Evolutionary conservation across 2,113 vertebrate species (phyloP).

Genomic region (Myanophis thanlyinensis): DNA sequence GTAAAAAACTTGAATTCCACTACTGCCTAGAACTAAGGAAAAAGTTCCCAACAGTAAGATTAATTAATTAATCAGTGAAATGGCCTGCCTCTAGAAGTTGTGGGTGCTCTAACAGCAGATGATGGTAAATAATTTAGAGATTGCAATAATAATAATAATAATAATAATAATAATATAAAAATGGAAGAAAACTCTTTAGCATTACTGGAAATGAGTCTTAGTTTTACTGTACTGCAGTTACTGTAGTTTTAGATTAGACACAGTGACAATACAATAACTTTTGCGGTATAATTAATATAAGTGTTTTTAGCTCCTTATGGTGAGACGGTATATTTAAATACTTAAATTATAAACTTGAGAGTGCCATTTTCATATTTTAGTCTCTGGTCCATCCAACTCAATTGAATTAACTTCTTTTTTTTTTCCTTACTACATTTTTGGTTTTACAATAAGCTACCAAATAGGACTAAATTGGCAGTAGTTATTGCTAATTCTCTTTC

Average conservation of each 20-base stretch:
- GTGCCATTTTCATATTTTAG: conserved; percentile 29
- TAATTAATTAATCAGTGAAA: too few relatives aligned
- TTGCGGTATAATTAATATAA: background rate
- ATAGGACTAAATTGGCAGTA: conserved; percentile 53
- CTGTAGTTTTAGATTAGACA: background rate
- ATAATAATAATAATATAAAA: background rate
- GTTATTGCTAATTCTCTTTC: conserved; percentile 58
- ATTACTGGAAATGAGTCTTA: background rate
- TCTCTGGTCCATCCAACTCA: conserved; percentile 26
- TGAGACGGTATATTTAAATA: conserved; percentile 8
- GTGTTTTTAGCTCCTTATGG: background rate
- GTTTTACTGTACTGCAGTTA: too few relatives aligned
- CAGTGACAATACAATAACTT: background rate
- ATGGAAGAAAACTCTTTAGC: background rate
- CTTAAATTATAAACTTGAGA: conserved; percentile 26
- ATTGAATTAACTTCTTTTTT: conserved; percentile 53
- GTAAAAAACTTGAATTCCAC: too few relatives aligned
- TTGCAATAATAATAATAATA: background rate
- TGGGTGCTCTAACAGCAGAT: background rate
- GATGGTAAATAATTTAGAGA: background rate
- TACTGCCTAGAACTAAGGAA: too few relatives aligned
- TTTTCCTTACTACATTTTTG: conserved; percentile 31
- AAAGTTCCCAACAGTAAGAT: too few relatives aligned
- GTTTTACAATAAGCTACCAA: conserved; percentile 48
- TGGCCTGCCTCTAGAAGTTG: too few relatives aligned